These are phyloP conservation scores for Julus scanicus DNA, from an alignment of 2,888 invertebrate genomes.

Conservation along the genomic window DNA sequence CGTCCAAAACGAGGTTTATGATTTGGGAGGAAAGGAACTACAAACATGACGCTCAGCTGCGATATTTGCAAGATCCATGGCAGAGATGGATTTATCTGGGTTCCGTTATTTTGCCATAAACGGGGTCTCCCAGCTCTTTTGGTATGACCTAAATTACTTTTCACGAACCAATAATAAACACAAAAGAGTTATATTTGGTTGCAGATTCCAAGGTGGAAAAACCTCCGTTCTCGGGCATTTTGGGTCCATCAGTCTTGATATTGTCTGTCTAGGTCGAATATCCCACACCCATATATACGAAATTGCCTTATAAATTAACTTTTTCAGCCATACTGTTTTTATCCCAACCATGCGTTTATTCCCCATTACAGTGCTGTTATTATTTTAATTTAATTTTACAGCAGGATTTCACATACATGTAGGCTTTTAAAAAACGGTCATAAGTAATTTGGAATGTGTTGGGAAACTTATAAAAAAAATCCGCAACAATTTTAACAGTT, in stretches of 20 bases:
- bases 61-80: not conserved
- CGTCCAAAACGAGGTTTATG: not conserved
- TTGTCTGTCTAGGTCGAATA: too few species aligned
- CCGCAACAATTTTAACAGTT: too few species aligned
- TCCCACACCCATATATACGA: not conserved
- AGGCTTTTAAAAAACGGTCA: too few species aligned
- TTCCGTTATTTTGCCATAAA: slow-evolving; percentile 4
- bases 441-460: too few species aligned
- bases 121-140: slow-evolving; percentile 24
- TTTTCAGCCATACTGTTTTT: too few species aligned
- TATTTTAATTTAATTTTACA: too few species aligned
- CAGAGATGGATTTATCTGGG: slow-evolving; percentile 5
- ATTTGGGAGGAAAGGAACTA: not conserved
- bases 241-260: not conserved
- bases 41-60: not conserved
- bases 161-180: slow-evolving; percentile 34
- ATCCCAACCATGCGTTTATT: too few species aligned
- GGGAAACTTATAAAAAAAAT: too few species aligned
- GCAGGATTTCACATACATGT: too few species aligned
- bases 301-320: too few species aligned
- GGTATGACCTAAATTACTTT: slow-evolving; percentile 17
- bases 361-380: too few species aligned
- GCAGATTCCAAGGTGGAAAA: slow-evolving; percentile 20
- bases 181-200: slow-evolving; percentile 23
- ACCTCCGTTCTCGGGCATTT: not conserved